Evolutionary conservation across 2,797 vertebrate genomes (phyloP), one percentile per base, ranked within the genome.

Genomic region (Oreortyx pictus): DNA sequence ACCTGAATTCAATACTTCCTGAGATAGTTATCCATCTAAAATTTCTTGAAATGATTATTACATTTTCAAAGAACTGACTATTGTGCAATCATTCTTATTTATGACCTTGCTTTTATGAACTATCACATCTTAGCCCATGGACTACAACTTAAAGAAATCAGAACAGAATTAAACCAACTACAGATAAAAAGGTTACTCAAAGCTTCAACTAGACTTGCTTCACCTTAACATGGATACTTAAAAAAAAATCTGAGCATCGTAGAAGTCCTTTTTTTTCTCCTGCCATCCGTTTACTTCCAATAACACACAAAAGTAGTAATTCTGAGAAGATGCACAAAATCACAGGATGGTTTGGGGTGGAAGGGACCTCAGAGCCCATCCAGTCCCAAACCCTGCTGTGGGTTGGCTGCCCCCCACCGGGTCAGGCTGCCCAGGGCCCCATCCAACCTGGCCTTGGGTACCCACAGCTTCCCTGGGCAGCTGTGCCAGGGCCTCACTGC

Each of bases 221-320:
- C 9, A 89, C 59, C 65, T 33, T 46, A 72, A 31, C 82, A 73
- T 18, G 3, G 64, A 46, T 39, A 39, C 15, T 88, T 73, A 4
- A 18, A 43, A 72, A 15, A 15, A 72, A 10, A 80, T 16, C 18
- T 54, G 44, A 85, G 68, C 19, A 47, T 17, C n/a, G 78, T 86
- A 92, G 91, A 94, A 75, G 37, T 67, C 61, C 31, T 78, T 82
- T 78, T 91, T 91, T 91, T 95, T 86, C 47, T 84, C 49, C 14
- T 76, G 24, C 47, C 67, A 88, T 41, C 62, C 73, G 60, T 88
- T 96, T 86, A 65, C 25, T 88, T 70, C 66, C 72, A 92, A 59
- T 35, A 91, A 62, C 15, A 84, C 37, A 79, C 66, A 7, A 15
- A 39, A 35, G 70, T 2, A 80, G 31, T 52, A 31, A 75, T 64